These are phyloP conservation scores for Linurgus olivaceus DNA, from an alignment of 2,797 vertebrate genomes.

Conservation along the genomic window DNA sequence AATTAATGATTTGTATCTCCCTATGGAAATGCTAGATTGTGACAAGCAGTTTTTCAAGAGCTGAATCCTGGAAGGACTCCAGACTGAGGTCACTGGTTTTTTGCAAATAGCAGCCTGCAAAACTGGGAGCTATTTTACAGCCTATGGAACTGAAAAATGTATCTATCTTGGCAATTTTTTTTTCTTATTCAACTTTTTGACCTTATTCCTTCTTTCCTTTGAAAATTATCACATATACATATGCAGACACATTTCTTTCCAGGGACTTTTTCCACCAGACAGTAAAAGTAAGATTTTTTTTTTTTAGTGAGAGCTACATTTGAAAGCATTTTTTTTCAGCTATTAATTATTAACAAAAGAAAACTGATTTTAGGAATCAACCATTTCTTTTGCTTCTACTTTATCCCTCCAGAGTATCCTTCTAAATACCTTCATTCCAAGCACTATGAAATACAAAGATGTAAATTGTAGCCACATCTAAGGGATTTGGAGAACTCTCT, in stretches of 20 bases:
- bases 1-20: conserved; percentile 60
- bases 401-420: conserved; percentile 32
- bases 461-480: conserved; percentile 2
- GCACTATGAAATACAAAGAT: conserved; percentile 42
- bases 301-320: conserved; percentile 2
- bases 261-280: not conserved
- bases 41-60: conserved; percentile 57
- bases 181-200: conserved; percentile 35
- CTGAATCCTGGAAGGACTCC: conserved; percentile 58
- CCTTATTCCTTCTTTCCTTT: not conserved
- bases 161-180: not conserved
- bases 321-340: not conserved
- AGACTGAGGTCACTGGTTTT: conserved; percentile 4
- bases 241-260: not conserved
- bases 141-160: not conserved
- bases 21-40: conserved; percentile 48
- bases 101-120: not conserved
- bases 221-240: not conserved
- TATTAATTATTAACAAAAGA: conserved; percentile 38
- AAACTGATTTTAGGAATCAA: conserved; percentile 34
- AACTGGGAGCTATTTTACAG: not conserved
- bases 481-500: conserved; percentile 31
- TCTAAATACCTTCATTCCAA: conserved; percentile 49
- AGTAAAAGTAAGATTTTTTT: not conserved
- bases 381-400: conserved; percentile 18